Base-by-base conservation (phyloP, 2,888 invertebrate species). In the Erebia palarica region DNA sequence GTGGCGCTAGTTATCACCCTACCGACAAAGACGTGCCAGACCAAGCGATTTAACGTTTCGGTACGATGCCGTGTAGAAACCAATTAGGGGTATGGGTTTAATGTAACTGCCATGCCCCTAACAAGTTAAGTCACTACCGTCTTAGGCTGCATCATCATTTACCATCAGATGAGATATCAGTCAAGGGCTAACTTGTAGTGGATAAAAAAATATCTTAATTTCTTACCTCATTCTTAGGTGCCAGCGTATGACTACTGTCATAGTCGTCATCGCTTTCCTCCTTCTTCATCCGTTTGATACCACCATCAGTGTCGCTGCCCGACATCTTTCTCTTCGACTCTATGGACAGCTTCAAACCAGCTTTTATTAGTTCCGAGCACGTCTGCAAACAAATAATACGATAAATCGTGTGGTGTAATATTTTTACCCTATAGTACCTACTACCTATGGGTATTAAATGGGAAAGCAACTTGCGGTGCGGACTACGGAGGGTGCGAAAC, bases 351-450 rank as follows among this genome's bases (percentile, higher is more conserved):
- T 98, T 98, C 87, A 98, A 94, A 77, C 98, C 96, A 89, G 95
- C 98, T 93, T 98, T 98, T 90, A 98, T 98, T 79, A 98, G 94
- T 90, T 97, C 97, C 83, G 97, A 97, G 90, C 97, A 96, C 79
- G 97, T 97, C 94, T 97, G 96, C 78, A 88, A 89, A 76, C 5
- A 75, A 77, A 18, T 13, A 16, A 44, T 44, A 51, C 10, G 11
- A 4, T 21, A 55, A 44, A 44, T 44, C 44, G 9, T 10, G 9
- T 55, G 10, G 10, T 10, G 3, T 9, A 16, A 18, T 18, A 9
- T 55, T 59, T 13, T 36, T 36, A 18, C n/a, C n/a, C n/a, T n/a
- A n/a, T n/a, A n/a, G n/a, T n/a, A n/a, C n/a, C n/a, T n/a, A n/a
- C n/a, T 27, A 27, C 27, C 27, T 27, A 21, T 21, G 4, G 27